These are phyloP conservation scores for Podarcis cretensis DNA, from an alignment of 2,113 vertebrate species.

Conservation along the genomic window DNA sequence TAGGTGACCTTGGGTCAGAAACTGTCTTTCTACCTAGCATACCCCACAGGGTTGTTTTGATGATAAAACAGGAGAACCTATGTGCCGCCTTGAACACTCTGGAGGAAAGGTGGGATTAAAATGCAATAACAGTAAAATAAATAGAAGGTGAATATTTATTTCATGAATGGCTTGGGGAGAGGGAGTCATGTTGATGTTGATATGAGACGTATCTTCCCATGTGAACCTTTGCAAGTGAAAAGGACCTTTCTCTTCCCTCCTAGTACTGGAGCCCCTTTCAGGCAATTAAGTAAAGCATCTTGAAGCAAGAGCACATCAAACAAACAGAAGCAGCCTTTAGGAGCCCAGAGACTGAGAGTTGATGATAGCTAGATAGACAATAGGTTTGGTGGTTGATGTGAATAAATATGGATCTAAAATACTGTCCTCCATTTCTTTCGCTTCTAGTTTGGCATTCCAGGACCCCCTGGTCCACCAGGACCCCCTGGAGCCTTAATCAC, in stretches of 20 bases:
- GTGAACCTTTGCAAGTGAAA: not conserved
- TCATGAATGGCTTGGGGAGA: not conserved
- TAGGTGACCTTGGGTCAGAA: too few relatives aligned
- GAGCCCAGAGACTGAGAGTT: not conserved
- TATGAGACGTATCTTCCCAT: not conserved
- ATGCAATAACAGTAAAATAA: too few relatives aligned
- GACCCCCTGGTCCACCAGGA: slow-evolving; percentile 27
- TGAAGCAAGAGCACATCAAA: not conserved
- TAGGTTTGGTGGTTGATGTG: not conserved
- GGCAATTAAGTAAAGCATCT: not conserved
- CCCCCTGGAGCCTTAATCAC: not conserved
- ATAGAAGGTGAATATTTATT: not conserved
- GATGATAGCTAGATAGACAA: not conserved
- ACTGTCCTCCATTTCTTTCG: not conserved
- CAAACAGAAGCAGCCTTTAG: not conserved
- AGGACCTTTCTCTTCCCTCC: not conserved
- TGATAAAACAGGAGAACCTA: too few relatives aligned
- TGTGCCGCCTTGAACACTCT: too few relatives aligned
- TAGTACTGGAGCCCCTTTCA: not conserved
- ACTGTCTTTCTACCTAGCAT: too few relatives aligned
- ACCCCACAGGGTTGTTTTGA: too few relatives aligned
- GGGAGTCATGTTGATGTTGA: not conserved
- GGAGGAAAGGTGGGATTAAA: too few relatives aligned
- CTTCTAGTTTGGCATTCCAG: slow-evolving; percentile 26
- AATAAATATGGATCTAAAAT: not conserved